Percentiles rank a stretch among this genome's conserved stretches.
phyloP scores from a whole-genome alignment of 2,888 invertebrate species.

The Monochamus alternatus region DNA sequence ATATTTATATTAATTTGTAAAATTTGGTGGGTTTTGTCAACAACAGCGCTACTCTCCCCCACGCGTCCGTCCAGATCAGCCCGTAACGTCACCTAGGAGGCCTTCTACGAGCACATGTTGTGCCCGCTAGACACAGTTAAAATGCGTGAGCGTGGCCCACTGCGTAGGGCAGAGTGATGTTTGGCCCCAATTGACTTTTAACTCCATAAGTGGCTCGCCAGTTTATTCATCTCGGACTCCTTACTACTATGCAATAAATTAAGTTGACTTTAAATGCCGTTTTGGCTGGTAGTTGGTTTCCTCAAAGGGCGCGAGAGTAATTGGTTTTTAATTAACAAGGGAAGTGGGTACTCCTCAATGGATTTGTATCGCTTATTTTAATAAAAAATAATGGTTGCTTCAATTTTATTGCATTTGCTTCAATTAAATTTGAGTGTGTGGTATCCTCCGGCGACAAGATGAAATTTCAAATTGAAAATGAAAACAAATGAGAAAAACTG shows the following conservation, averaged over 20 bases:
- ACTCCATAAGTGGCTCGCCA: slow-evolving; percentile 25
- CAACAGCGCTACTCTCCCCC: background rate
- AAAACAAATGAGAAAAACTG: no score
- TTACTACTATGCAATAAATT: slow-evolving; percentile 39
- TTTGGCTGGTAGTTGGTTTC: slow-evolving; percentile 14
- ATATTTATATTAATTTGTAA: no score
- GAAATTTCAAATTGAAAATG: no score
- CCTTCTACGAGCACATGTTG: slow-evolving; percentile 19
- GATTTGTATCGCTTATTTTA: background rate
- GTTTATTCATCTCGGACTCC: slow-evolving; percentile 28
- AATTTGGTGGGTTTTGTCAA: background rate
- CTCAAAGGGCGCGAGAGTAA: slow-evolving; percentile 9
- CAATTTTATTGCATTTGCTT: no score
- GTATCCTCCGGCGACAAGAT: no score
- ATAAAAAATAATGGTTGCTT: no score
- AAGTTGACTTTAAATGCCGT: slow-evolving; percentile 37
- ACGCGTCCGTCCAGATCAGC: background rate
- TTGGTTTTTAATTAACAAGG: background rate
- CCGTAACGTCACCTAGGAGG: slow-evolving; percentile 19
- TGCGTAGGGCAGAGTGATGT: slow-evolving; percentile 40
- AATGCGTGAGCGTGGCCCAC: slow-evolving; percentile 39
- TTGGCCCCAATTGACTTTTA: slow-evolving; percentile 45
- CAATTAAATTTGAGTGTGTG: no score
- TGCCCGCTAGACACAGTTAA: slow-evolving; percentile 31
- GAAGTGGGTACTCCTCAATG: background rate